Evolutionary conservation across 2,113 vertebrate genomes (phyloP).

Genomic region (Bombycilla garrulus): DNA sequence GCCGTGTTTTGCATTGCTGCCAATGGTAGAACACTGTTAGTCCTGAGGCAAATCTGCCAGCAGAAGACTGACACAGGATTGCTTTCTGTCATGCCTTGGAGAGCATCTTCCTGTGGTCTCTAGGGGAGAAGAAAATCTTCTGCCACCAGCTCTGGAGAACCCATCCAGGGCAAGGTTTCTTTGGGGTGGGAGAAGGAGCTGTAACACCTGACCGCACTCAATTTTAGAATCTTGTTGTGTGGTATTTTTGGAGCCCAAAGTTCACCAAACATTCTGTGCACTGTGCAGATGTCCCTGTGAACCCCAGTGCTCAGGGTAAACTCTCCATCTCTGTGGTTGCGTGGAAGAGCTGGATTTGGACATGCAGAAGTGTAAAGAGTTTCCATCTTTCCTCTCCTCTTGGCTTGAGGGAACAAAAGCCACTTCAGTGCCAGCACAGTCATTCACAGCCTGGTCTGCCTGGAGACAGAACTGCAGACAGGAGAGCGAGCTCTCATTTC

Average conservation of each 20-base stretch:
- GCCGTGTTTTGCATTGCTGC: background rate
- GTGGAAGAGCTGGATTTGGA: background rate
- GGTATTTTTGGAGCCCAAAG: background rate
- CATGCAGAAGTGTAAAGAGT: background rate
- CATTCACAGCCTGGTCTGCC: background rate
- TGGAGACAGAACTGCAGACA: background rate
- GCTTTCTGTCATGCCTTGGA: background rate
- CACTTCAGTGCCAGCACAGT: background rate
- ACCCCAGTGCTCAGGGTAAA: background rate
- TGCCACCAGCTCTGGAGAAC: background rate
- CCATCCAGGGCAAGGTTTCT: background rate
- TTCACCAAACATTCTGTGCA: background rate
- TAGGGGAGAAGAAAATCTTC: background rate
- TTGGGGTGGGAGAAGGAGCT: background rate
- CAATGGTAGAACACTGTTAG: background rate
- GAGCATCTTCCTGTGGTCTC: background rate
- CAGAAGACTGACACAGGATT: background rate
- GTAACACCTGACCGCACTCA: fast-evolving
- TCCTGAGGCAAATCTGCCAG: background rate
- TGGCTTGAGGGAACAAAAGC: background rate
- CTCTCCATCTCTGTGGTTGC: background rate
- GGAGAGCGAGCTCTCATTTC: background rate
- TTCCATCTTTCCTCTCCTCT: background rate
- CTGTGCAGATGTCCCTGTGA: background rate
- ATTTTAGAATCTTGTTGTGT: fast-evolving